Evolutionary conservation across 2,797 vertebrate genomes (phyloP).

Genomic region (Monodelphis domestica): DNA sequence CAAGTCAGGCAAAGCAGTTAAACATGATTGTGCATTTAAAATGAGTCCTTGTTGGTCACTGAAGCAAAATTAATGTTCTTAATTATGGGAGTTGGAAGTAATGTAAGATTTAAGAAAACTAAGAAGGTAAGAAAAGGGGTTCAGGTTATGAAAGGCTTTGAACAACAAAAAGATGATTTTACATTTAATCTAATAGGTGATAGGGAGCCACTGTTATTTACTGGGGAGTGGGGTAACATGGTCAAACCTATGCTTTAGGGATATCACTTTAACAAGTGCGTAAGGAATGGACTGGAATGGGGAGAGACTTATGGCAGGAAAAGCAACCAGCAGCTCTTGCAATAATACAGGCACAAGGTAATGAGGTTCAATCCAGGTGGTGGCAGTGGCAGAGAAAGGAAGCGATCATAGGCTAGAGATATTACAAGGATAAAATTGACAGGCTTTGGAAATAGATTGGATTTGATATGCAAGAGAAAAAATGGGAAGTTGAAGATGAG

Average conservation of each 20-base stretch:
- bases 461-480: too few relatives aligned
- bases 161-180: neutral
- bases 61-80: constrained; percentile 14
- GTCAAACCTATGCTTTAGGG: neutral
- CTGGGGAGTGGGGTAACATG: neutral
- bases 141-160: neutral
- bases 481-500: too few relatives aligned
- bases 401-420: neutral
- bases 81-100: neutral
- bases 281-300: neutral
- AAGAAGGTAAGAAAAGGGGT: neutral
- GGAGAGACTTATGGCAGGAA: neutral
- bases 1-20: constrained; percentile 16
- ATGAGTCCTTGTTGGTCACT: constrained; percentile 19
- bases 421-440: too few relatives aligned
- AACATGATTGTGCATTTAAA: neutral
- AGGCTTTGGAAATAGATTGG: too few relatives aligned
- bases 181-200: neutral
- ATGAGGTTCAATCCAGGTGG: neutral
- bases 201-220: neutral
- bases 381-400: neutral
- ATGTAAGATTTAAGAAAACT: neutral
- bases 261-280: neutral
- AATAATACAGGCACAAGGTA: neutral
- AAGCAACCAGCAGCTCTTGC: neutral